Evolutionary conservation across 1,140 invertebrate species (phyloP).

Genomic region (Riptortus pedestris): DNA sequence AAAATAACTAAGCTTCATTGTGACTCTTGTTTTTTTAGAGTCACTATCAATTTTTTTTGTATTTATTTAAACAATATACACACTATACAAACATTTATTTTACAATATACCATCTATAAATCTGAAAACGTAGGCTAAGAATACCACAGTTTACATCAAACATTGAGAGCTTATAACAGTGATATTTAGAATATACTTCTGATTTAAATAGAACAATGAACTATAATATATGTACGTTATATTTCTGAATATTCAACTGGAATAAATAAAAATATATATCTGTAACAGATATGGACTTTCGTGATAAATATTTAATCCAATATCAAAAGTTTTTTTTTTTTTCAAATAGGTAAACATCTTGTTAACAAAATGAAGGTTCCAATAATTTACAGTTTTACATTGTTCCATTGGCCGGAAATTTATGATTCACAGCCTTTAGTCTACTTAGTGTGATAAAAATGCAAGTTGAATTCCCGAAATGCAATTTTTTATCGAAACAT

Average conservation of each 20-base stretch:
- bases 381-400: no score
- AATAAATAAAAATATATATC: no score
- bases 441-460: neutral
- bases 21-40: neutral
- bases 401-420: constrained; percentile 7
- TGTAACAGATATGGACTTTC: no score
- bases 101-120: neutral
- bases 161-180: constrained; percentile 2
- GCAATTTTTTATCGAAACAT: neutral
- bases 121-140: neutral
- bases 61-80: neutral
- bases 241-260: no score
- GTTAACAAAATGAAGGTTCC: no score
- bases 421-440: constrained; percentile 6
- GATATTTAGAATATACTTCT: neutral
- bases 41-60: neutral
- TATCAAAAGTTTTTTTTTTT: no score
- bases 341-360: no score
- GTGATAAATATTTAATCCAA: no score
- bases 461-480: neutral
- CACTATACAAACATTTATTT: constrained; percentile 1
- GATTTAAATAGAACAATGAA: no score
- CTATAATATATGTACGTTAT: no score
- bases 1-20: no score
- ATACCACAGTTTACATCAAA: constrained; percentile 5